phyloP scores from a whole-genome alignment of 2,113 vertebrate species.

The Dicaeum eximium region DNA sequence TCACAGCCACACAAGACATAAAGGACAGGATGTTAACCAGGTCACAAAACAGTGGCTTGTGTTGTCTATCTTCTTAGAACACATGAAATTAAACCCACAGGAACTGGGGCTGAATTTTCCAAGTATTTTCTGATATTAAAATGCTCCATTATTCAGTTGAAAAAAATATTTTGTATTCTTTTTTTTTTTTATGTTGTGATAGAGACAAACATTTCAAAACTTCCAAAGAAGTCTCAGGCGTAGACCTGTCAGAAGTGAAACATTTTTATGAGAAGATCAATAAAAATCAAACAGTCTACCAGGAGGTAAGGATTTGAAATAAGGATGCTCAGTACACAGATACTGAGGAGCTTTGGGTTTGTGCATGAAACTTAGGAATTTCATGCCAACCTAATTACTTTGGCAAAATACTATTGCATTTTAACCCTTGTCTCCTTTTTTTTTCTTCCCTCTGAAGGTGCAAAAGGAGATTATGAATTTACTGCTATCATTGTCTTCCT shows the following conservation, averaged over 20 bases:
- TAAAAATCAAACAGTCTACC: not conserved
- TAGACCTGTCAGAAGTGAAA: slow-evolving; percentile 47
- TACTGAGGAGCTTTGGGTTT: not conserved
- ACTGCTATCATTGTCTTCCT: not conserved
- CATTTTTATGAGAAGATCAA: slow-evolving; percentile 22
- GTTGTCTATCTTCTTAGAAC: not conserved
- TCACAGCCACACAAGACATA: not conserved
- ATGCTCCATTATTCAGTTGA: not conserved
- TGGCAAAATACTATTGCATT: not conserved
- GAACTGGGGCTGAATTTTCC: not conserved
- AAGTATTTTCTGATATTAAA: not conserved
- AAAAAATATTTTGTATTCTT: not conserved
- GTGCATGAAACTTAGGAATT: not conserved
- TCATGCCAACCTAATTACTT: not conserved
- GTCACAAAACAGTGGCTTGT: not conserved
- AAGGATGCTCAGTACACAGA: not conserved
- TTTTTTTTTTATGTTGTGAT: not conserved
- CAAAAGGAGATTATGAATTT: not conserved
- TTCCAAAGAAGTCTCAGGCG: not conserved
- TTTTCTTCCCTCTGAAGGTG: not conserved
- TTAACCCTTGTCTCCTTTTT: not conserved
- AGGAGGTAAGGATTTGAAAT: not conserved
- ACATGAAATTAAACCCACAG: not conserved
- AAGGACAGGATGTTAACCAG: not conserved
- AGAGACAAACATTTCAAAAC: slow-evolving; percentile 57